phyloP scores from a whole-genome alignment of 1,140 invertebrate species.

The Chelonus insularis region DNA sequence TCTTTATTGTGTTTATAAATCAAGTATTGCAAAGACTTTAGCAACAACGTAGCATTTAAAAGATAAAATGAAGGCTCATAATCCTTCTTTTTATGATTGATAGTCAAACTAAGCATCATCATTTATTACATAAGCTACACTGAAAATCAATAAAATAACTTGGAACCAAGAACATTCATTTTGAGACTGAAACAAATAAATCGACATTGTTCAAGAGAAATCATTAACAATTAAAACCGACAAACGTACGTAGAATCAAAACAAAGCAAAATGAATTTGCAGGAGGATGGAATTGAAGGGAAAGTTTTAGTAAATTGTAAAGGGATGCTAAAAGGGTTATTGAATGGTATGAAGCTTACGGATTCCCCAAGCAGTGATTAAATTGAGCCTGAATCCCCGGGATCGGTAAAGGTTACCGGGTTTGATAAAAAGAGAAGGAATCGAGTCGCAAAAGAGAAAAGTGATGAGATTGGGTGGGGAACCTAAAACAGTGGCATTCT shows the following conservation, averaged over 20 bases:
- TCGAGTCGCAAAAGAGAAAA: constrained; percentile 15
- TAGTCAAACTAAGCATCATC: too few relatives aligned
- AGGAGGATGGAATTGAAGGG: constrained; percentile 34
- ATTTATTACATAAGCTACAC: too few relatives aligned
- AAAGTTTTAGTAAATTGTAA: constrained; percentile 11
- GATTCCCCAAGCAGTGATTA: constrained; percentile 56
- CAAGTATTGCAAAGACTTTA: too few relatives aligned
- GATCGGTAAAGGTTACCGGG: constrained; percentile 32
- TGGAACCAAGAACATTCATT: background rate
- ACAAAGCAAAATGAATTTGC: constrained; percentile 47
- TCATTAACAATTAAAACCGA: constrained; percentile 25
- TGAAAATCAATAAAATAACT: background rate
- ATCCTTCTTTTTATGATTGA: too few relatives aligned
- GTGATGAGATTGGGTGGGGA: constrained; percentile 9
- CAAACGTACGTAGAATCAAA: constrained; percentile 40
- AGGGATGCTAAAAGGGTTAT: constrained; percentile 42
- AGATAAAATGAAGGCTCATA: too few relatives aligned
- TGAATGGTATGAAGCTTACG: constrained; percentile 49
- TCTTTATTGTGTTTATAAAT: too few relatives aligned
- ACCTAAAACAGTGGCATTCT: constrained; percentile 51
- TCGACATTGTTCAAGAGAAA: background rate
- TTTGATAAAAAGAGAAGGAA: constrained; percentile 20
- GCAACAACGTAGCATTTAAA: too few relatives aligned
- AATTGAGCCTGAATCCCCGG: constrained; percentile 45
- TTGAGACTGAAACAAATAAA: constrained; percentile 11